Base-by-base conservation (phyloP, 2,797 vertebrate genomes). In the Ptychobarbus kaznakovi region DNA sequence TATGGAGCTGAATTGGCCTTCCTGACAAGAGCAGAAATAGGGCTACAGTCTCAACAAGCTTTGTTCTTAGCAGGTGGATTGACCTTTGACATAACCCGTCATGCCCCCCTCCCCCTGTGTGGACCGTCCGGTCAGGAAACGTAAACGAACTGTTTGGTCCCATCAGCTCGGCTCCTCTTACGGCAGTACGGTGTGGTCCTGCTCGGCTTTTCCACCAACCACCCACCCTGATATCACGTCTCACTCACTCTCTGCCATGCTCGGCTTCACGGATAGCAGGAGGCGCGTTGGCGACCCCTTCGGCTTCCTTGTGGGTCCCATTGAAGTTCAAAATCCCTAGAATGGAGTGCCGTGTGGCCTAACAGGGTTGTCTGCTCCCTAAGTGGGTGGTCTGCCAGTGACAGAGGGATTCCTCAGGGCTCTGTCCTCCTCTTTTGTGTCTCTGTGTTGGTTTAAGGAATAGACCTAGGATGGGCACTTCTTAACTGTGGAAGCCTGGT, bases 361-460 rank as follows among this genome's bases (percentile, higher is more conserved):
- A 82, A 82, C 85, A 83, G 81, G 87, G 88, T 84, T 84, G 81
- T 75, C 81, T 87, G 89, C 93, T 90, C 85, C 90, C 94, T 92
- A 92, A 92, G 91, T 95, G 94, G 94, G 94, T 95, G 94, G 94
- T 95, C 93, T 73, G 32, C 78, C 58, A 61, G 86, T 75, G 68
- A 89, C 88, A 89, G 86, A 89, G 81, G 88, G 90, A 91, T 91
- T 92, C 91, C 90, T 89, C 85, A 84, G 88, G 83, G 87, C 90
- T 88, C 88, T 83, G 86, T 87, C 61, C 84, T 42, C 61, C 79
- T 69, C 85, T 83, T 91, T 90, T 91, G 89, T 91, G 78, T 89
- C 56, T 65, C 72, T 80, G 63, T 92, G 90, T 92, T 92, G 87
- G 90, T 91, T 92, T 92, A 91, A 88, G 91, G 88, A 91, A 90